A percentile compares a stretch with the other conserved stretches of the same genome.
Conservation (phyloP, 2,797 vertebrate species). For the Myotis daubentonii region DNA sequence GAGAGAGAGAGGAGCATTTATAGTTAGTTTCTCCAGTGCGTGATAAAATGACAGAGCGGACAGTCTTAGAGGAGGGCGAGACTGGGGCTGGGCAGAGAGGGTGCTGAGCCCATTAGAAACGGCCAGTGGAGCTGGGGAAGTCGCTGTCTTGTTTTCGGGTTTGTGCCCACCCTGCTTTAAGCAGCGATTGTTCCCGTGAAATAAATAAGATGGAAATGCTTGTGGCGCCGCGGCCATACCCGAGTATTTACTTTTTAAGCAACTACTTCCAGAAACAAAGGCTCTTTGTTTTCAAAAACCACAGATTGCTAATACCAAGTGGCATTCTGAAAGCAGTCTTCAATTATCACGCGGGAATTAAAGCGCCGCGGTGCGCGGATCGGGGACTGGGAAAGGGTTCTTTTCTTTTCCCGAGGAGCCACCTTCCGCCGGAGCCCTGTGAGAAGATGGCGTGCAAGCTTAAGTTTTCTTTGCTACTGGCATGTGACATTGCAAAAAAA, state of each 20-base stretch:
- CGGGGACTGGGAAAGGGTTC: constrained; percentile 18
- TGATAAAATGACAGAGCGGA: neutral
- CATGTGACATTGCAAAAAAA: constrained; percentile 64
- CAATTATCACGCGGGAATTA: neutral
- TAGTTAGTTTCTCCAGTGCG: neutral
- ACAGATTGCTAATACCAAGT: constrained; percentile 57
- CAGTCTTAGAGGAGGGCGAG: neutral
- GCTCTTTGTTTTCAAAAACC: constrained; percentile 61
- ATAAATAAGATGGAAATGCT: neutral
- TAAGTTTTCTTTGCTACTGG: constrained; percentile 57
- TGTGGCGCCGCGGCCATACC: neutral
- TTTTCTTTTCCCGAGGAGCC: constrained; percentile 21
- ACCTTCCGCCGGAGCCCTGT: neutral
- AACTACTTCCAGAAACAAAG: constrained; percentile 61
- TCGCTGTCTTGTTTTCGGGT: neutral
- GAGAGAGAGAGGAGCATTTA: rapidly evolving
- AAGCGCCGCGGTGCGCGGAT: neutral
- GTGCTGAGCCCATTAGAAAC: neutral
- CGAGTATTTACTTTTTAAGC: constrained; percentile 45
- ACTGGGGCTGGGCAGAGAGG: neutral
- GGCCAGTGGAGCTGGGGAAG: neutral
- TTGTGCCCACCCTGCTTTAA: neutral
- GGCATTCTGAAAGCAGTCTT: constrained; percentile 62
- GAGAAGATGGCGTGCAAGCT: constrained; percentile 34
- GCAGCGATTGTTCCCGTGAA: neutral